Conservation (phyloP, 2,797 vertebrate species). For the Cyprinella venusta region DNA sequence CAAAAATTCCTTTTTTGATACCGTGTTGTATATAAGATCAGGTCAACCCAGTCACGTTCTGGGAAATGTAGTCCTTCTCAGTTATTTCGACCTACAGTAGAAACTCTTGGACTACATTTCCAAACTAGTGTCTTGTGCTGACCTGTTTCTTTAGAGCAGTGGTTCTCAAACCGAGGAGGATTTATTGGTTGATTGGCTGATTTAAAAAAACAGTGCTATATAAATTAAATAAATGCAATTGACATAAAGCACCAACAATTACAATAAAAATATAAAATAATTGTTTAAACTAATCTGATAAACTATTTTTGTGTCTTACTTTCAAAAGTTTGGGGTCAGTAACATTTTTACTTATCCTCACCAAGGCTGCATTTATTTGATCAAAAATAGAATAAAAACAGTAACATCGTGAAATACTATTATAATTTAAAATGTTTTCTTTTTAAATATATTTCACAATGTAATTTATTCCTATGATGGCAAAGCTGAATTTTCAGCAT, state of each 20-base stretch:
- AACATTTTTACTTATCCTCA: not conserved
- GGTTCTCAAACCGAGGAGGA: constrained; percentile 15
- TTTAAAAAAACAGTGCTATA: not conserved
- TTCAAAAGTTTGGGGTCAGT: not conserved
- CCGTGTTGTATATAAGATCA: constrained; percentile 45
- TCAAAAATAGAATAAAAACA: not conserved
- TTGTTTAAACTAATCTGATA: not conserved
- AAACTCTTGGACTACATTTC: constrained; percentile 51
- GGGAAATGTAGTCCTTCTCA: constrained; percentile 34
- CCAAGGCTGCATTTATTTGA: not conserved
- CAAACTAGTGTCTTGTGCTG: constrained; percentile 43
- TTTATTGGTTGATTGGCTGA: not conserved
- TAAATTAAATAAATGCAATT: not conserved
- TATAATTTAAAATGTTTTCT: not conserved
- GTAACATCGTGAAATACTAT: not conserved
- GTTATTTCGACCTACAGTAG: not conserved
- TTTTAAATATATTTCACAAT: not conserved
- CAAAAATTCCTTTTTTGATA: constrained; percentile 40
- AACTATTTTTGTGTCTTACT: not conserved
- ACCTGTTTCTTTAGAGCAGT: constrained; percentile 47
- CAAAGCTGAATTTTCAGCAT: not conserved
- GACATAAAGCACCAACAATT: not conserved
- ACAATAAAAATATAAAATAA: not conserved
- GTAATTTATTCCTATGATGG: not conserved
- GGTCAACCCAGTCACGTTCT: constrained; percentile 42